These are phyloP conservation scores for Eudyptes chrysolophus DNA, from an alignment of 2,113 vertebrate species.

Conservation along the genomic window DNA sequence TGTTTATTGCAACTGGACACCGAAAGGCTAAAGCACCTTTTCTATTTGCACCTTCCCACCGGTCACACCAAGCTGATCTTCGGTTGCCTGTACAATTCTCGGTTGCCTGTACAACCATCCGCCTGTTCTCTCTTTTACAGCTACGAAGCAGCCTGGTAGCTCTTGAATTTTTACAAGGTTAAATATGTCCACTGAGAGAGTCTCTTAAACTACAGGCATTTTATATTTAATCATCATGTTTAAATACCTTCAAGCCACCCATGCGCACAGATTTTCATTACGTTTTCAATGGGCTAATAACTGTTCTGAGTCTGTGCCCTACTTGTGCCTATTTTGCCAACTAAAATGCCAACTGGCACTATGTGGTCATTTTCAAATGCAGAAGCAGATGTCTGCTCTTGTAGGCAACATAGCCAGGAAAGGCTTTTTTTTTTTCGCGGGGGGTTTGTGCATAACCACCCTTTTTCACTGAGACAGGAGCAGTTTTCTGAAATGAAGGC, in stretches of 20 bases:
- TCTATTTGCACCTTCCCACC: not conserved
- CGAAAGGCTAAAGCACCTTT: not conserved
- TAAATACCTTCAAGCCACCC: not conserved
- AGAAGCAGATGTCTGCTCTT: conserved; percentile 38
- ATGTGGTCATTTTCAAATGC: not conserved
- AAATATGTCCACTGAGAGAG: not conserved
- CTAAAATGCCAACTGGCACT: conserved; percentile 13
- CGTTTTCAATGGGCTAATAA: not conserved
- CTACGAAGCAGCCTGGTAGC: not conserved
- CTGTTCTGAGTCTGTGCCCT: not conserved
- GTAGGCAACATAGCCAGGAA: not conserved
- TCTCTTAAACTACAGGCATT: not conserved
- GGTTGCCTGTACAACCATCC: not conserved
- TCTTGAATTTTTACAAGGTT: not conserved
- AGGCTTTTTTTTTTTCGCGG: fast-evolving
- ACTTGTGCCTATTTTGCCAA: not conserved
- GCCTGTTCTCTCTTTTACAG: not conserved
- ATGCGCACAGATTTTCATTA: not conserved
- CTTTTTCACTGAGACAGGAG: not conserved
- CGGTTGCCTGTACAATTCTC: not conserved
- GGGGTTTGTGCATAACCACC: not conserved
- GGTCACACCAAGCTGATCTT: not conserved
- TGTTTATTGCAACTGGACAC: not conserved
- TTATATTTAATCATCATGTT: not conserved
- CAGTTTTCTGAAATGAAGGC: not conserved